phyloP scores from a whole-genome alignment of 1,140 invertebrate species.

The Micrasema longulum region DNA sequence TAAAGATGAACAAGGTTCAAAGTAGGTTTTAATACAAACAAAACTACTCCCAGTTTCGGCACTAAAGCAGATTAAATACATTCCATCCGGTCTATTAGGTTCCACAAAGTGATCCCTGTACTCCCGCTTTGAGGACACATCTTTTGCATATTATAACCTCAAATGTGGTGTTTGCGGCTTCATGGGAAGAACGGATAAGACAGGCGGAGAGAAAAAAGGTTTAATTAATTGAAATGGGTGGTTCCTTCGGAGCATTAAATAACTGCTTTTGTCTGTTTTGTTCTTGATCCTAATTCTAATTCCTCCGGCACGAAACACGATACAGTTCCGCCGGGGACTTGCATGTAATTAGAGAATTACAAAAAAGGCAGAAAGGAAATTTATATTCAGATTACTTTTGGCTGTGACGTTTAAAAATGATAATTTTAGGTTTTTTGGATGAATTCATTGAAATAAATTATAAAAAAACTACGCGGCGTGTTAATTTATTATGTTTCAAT shows the following conservation, averaged over 20 bases:
- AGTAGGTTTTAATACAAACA: no score
- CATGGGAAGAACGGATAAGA: slow-evolving; percentile 25
- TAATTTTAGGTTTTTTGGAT: no score
- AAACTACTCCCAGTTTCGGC: no score
- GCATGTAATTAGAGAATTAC: background rate
- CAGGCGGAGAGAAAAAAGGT: slow-evolving; percentile 30
- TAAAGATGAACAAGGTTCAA: no score
- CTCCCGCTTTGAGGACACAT: no score
- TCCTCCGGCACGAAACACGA: slow-evolving; percentile 12
- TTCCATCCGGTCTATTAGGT: no score
- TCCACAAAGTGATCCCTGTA: no score
- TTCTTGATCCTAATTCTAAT: slow-evolving; percentile 31
- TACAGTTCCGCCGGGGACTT: slow-evolving; percentile 1
- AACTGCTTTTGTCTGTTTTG: slow-evolving; percentile 35
- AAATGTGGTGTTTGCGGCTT: slow-evolving; percentile 23
- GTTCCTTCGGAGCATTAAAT: slow-evolving; percentile 21
- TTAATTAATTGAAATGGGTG: slow-evolving; percentile 37
- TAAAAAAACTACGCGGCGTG: no score
- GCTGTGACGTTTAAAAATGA: background rate
- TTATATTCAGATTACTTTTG: background rate
- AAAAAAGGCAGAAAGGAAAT: slow-evolving; percentile 6
- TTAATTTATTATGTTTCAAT: no score
- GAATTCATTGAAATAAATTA: no score
- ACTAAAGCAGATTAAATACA: no score
- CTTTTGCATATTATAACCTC: slow-evolving; percentile 14